Conservation (phyloP, 2,797 vertebrate genomes). For the Manis crassicaudata region DNA sequence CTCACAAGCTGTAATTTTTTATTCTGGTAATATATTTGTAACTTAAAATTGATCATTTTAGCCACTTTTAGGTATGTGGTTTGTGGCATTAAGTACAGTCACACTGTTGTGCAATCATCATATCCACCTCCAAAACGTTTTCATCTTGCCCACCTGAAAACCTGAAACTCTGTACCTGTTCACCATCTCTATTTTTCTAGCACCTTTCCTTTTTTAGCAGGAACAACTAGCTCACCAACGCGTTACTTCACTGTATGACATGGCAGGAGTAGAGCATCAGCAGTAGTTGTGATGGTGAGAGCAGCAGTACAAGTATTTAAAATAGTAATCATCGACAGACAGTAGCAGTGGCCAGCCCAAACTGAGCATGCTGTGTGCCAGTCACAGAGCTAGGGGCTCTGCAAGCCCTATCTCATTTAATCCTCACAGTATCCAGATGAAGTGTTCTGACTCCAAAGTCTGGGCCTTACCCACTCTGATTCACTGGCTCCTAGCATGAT, state of each 20-base stretch:
- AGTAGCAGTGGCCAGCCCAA: background rate
- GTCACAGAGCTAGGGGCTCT: background rate
- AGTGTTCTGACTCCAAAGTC: background rate
- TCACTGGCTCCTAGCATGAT: background rate
- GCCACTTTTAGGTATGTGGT: background rate
- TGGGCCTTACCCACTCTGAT: background rate
- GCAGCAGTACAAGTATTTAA: background rate
- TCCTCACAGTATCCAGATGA: background rate
- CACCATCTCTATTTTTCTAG: background rate
- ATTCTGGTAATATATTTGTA: background rate
- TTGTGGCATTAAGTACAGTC: background rate
- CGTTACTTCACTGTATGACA: background rate
- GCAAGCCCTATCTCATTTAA: background rate
- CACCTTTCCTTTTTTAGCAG: background rate
- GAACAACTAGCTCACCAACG: background rate
- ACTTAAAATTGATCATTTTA: background rate
- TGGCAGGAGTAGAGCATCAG: background rate
- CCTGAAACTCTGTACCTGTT: background rate
- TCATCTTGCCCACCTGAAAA: conserved; percentile 23
- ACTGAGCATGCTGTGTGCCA: background rate
- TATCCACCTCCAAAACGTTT: background rate
- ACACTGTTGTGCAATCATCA: background rate
- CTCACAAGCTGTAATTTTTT: background rate
- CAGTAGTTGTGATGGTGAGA: background rate
- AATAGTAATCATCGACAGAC: background rate